Base-by-base conservation (phyloP, 1,140 invertebrate species). In the Dreissena polymorpha region DNA sequence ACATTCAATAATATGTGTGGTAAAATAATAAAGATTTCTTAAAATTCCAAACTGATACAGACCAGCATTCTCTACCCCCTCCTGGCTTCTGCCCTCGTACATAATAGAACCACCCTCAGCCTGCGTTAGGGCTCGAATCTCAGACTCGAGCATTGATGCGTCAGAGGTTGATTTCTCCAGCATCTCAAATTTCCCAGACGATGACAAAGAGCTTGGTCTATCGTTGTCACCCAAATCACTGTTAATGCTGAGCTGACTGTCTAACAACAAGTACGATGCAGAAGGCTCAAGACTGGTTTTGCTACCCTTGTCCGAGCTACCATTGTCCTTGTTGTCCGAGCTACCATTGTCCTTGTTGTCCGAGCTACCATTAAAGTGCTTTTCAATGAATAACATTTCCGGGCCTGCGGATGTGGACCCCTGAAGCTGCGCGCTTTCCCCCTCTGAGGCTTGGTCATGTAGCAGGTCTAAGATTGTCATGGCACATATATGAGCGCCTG, bases 391-490 rank as follows among this genome's bases (percentile, higher is more conserved):
- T 8, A 84, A 63, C 50, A 90, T 79, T 67, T 70, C 69, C 65
- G 65, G 75, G 79, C 76, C 23, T 51, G 68, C 77, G 51, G 64
- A 76, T 63, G 64, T 27, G 27, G 74, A 53, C 39, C 3, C 8
- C 39, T 25, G 25, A 21, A 53, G 72, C 39, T 69, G 76, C 63
- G 57, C 60, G 18, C 27, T 68, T 53, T 55, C 55, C 50, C 50
- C 51, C 12, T 84, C 81, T 10, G 84, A 18, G 18, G 87, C 60
- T 63, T 90, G 83, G 75, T 88, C 87, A 57, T 89, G 89, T 16
- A 91, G 85, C 0, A 93, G 75, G 82, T 93, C 91, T 57, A 92
- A 71, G 49, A 92, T 80, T 25, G 91, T 77, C 90, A 93, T 90
- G 2, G 87, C 80, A 84, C 85, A 86, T 10, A 93, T 87, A 78